These are phyloP conservation scores for Lepus timidus DNA, from an alignment of 2,113 vertebrate genomes.

Conservation along the genomic window DNA sequence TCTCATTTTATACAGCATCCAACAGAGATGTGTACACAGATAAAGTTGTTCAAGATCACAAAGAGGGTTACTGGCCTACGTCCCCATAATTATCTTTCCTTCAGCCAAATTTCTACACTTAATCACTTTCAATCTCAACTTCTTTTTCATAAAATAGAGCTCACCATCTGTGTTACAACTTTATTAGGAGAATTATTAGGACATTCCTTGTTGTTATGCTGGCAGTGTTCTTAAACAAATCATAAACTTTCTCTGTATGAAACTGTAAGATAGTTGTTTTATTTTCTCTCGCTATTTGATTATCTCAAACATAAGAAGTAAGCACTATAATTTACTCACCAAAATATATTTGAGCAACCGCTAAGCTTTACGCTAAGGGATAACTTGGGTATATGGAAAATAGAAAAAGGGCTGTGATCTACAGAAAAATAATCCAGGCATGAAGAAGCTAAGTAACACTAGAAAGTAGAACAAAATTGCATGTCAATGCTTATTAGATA, in stretches of 20 bases:
- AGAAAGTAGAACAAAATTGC: not conserved
- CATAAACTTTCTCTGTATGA: not conserved
- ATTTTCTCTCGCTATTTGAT: not conserved
- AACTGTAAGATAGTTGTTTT: not conserved
- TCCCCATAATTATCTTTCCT: not conserved
- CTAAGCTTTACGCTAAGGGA: not conserved
- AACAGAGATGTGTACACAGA: not conserved
- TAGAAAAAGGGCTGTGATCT: not conserved
- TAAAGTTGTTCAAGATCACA: not conserved
- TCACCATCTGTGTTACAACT: no score
- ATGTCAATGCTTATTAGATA: conserved; percentile 9
- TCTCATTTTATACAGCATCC: not conserved
- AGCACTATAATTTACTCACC: not conserved
- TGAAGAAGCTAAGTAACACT: not conserved
- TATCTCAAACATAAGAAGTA: conserved; percentile 10
- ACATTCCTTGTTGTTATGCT: not conserved
- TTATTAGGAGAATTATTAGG: no score
- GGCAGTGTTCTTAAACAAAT: not conserved
- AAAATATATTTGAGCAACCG: not conserved
- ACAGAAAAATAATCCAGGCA: not conserved
- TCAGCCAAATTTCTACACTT: not conserved
- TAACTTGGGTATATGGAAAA: not conserved
- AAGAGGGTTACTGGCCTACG: not conserved
- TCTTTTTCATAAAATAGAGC: no score
- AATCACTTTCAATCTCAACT: no score